Conservation (phyloP, 2,113 vertebrate species). For the Odontophorus gujanensis region DNA sequence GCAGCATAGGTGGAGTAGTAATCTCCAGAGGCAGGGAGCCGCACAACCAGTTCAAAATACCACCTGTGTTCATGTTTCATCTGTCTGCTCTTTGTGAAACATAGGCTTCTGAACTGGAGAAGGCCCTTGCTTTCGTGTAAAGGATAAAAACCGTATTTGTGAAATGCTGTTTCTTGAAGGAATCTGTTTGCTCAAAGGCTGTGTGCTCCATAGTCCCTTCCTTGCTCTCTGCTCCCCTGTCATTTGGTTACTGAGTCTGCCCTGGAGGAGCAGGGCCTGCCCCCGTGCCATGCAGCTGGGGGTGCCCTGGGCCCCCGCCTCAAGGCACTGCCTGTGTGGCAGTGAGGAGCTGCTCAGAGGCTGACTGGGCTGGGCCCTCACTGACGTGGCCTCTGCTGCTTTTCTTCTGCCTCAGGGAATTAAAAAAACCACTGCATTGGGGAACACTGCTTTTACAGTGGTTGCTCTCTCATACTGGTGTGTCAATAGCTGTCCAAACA, state of each 20-base stretch:
- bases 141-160: neutral
- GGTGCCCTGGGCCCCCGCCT: fast-evolving
- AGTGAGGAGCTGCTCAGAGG: neutral
- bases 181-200: neutral
- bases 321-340: neutral
- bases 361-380: neutral
- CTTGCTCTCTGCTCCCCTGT: neutral
- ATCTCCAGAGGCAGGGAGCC: neutral
- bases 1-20: neutral
- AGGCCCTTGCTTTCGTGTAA: neutral
- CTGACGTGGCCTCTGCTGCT: neutral
- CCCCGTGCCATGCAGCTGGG: neutral
- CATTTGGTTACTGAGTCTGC: fast-evolving
- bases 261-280: neutral
- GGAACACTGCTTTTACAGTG: neutral
- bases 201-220: neutral
- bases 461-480: neutral
- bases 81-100: neutral
- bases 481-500: neutral
- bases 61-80: neutral
- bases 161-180: neutral
- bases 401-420: neutral
- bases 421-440: neutral
- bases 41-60: neutral
- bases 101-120: neutral